Percentiles rank a stretch among this genome's conserved stretches.
Evolutionary conservation across 2,797 vertebrate species (phyloP).

Genomic region (Lagorchestes hirsutus): DNA sequence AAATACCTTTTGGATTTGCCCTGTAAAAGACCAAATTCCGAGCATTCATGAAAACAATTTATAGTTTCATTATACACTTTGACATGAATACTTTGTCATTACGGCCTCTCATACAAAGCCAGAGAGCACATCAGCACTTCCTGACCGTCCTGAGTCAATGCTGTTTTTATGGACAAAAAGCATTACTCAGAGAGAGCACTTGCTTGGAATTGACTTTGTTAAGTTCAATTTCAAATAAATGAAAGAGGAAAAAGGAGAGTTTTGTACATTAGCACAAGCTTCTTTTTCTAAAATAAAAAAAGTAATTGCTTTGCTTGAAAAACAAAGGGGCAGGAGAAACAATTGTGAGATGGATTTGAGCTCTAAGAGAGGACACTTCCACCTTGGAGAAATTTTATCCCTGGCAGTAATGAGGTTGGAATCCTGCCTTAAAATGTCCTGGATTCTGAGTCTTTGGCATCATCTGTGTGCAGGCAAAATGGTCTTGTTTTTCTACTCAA

Average conservation of each 20-base stretch:
- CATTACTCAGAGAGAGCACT: constrained; percentile 78
- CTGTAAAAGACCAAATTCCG: constrained; percentile 81
- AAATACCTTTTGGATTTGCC: constrained; percentile 83
- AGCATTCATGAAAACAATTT: constrained; percentile 87
- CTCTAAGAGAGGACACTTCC: constrained; percentile 82
- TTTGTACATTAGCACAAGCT: constrained; percentile 71
- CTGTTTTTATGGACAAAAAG: constrained; percentile 80
- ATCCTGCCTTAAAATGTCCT: constrained; percentile 82
- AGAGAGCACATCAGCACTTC: constrained; percentile 77
- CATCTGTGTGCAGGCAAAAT: constrained; percentile 72
- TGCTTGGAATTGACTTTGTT: constrained; percentile 81
- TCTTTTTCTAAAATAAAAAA: constrained; percentile 68
- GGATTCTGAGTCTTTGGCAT: constrained; percentile 83
- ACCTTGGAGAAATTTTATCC: constrained; percentile 85
- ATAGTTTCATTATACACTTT: constrained; percentile 86
- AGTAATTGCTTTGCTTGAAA: constrained; percentile 82
- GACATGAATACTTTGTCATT: constrained; percentile 85
- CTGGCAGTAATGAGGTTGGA: constrained; percentile 83
- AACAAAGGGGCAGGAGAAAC: constrained; percentile 80
- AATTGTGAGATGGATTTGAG: constrained; percentile 79
- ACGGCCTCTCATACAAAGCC: constrained; percentile 81
- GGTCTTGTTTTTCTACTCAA: constrained; percentile 78
- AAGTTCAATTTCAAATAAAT: constrained; percentile 83
- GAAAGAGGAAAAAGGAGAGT: constrained; percentile 75
- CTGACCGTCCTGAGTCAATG: constrained; percentile 72